Conservation (phyloP, 2,797 vertebrate species). For the Halcyon leucocephala region DNA sequence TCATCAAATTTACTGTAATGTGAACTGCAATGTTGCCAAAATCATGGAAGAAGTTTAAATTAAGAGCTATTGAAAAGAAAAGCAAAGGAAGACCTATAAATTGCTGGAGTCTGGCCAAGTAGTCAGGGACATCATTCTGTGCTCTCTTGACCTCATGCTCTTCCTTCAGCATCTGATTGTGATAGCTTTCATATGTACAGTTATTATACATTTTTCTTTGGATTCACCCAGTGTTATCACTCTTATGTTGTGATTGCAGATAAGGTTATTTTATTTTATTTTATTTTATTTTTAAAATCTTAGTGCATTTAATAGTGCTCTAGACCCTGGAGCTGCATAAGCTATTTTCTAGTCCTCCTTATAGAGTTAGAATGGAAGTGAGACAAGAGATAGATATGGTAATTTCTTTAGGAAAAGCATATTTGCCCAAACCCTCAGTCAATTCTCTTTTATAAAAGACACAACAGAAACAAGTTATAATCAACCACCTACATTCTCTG, state of each 20-base stretch:
- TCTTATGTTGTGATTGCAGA: neutral
- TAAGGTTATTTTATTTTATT: neutral
- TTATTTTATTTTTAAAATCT: too few relatives aligned
- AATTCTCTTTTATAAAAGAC: neutral
- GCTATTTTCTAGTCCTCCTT: neutral
- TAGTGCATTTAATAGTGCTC: neutral
- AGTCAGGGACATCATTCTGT: fast-evolving
- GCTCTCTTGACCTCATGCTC: neutral
- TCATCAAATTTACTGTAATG: neutral
- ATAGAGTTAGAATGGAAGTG: neutral
- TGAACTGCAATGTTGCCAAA: neutral
- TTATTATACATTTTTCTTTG: neutral
- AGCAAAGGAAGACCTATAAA: neutral
- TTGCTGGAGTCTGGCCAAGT: neutral
- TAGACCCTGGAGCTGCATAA: neutral
- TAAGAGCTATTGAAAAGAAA: neutral
- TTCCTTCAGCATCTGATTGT: neutral
- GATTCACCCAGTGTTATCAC: neutral
- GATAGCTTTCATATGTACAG: neutral
- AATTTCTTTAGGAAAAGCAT: neutral
- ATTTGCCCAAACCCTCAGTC: neutral
- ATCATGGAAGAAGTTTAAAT: neutral
- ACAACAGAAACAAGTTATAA: neutral
- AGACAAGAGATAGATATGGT: neutral
- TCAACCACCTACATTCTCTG: neutral